phyloP scores from a whole-genome alignment of 2,797 vertebrate species.

The Aphelocoma californica region DNA sequence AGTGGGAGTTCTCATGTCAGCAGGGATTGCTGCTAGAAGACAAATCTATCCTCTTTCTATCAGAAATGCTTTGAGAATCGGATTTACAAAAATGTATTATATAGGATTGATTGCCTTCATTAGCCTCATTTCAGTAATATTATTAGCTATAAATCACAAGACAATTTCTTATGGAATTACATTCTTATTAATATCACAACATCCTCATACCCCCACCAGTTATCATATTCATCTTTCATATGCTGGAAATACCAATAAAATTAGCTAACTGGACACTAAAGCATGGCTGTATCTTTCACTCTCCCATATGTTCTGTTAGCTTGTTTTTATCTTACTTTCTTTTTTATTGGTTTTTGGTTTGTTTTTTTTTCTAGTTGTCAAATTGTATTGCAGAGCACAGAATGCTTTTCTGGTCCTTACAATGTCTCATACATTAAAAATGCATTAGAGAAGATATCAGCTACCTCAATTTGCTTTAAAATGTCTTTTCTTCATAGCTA shows the following conservation, averaged over 20 bases:
- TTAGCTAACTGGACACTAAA: neutral
- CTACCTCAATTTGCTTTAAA: neutral
- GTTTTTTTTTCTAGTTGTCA: neutral
- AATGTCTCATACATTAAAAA: conserved; percentile 12
- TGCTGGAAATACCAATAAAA: neutral
- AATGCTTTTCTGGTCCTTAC: neutral
- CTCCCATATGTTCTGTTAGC: neutral
- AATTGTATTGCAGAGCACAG: neutral
- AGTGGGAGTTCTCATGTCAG: neutral
- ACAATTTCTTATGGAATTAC: conserved; percentile 8
- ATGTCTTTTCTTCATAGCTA: neutral
- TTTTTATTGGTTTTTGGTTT: neutral
- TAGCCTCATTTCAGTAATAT: conserved; percentile 47
- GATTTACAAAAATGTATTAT: neutral
- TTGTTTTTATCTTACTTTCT: neutral
- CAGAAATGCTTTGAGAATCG: conserved; percentile 29
- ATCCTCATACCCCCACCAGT: neutral
- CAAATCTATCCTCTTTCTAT: neutral
- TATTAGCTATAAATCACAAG: conserved; percentile 50
- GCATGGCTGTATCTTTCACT: neutral
- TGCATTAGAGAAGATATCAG: neutral
- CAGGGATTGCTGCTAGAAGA: neutral
- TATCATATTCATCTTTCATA: neutral
- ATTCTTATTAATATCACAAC: conserved; percentile 36
- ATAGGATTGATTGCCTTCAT: conserved; percentile 38